A percentile compares a stretch with the other conserved stretches of the same genome.
Conservation (phyloP, 2,797 vertebrate genomes). For the Harpia harpyja region DNA sequence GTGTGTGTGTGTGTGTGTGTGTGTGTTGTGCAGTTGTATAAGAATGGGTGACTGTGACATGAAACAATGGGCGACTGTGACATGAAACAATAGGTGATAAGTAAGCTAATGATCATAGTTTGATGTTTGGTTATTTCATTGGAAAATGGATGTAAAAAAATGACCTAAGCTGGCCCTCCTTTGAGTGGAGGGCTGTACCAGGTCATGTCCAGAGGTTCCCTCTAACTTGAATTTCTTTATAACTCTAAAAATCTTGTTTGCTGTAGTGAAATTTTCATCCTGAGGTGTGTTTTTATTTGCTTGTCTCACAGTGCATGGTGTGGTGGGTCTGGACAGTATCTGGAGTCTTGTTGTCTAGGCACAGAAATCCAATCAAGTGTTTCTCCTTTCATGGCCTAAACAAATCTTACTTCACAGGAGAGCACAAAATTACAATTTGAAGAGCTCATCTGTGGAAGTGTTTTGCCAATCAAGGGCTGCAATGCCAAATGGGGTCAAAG, state of each 20-base stretch:
- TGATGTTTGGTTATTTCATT: neutral
- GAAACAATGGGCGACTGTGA: neutral
- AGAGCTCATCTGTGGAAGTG: slow-evolving; percentile 13
- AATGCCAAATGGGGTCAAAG: neutral
- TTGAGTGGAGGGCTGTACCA: neutral
- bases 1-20: too few relatives aligned
- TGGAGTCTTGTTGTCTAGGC: neutral
- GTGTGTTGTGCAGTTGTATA: neutral
- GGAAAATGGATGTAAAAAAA: neutral
- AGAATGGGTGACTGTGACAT: neutral
- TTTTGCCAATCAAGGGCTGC: neutral
- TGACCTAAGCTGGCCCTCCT: neutral
- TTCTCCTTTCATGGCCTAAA: neutral
- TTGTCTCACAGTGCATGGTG: neutral
- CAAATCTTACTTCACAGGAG: slow-evolving; percentile 1
- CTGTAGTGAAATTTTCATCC: neutral
- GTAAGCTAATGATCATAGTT: neutral
- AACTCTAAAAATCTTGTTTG: neutral
- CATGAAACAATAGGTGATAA: neutral
- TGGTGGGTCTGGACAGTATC: neutral
- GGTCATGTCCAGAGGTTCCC: neutral
- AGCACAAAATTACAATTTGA: neutral
- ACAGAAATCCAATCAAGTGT: neutral
- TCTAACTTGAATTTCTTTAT: neutral
- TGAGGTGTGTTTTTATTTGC: slow-evolving; percentile 4